Percentiles rank a stretch among this genome's conserved stretches.
These are phyloP conservation scores for Aradophagus sp. DNA, from an alignment of 1,140 invertebrate genomes.

Conservation along the genomic window DNA sequence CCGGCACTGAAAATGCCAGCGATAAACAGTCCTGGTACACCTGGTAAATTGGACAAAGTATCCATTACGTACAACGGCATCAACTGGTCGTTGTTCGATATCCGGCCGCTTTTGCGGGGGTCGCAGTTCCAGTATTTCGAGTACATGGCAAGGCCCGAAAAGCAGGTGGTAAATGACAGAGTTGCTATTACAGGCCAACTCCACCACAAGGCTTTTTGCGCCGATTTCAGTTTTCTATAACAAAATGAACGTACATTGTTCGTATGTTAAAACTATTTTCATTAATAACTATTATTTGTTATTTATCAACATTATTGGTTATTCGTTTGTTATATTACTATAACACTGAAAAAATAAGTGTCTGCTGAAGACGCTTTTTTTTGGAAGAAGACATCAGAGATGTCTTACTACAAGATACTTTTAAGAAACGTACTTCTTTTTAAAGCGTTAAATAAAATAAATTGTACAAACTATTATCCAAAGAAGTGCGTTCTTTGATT, in stretches of 20 bases:
- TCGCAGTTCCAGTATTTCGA: slow-evolving; percentile 86
- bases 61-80: slow-evolving; percentile 88
- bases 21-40: slow-evolving; percentile 78
- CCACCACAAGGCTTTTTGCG: slow-evolving; percentile 81
- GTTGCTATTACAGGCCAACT: slow-evolving; percentile 81
- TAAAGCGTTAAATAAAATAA: no score
- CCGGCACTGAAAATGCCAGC: slow-evolving; percentile 81
- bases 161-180: slow-evolving; percentile 82
- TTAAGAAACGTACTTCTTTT: no score
- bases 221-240: slow-evolving; percentile 76
- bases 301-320: no score
- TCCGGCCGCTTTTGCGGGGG: slow-evolving; percentile 78
- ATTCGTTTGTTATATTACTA: no score
- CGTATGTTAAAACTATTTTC: no score
- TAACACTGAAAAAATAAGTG: no score
- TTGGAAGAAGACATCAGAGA: no score
- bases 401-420: no score
- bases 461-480: no score
- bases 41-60: slow-evolving; percentile 79
- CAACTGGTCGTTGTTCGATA: slow-evolving; percentile 78
- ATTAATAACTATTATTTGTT: no score
- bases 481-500: no score
- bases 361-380: no score
- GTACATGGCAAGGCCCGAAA: slow-evolving; percentile 86
- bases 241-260: not conserved